Conservation (phyloP, 2,797 vertebrate species). For the Margarornis squamiger region DNA sequence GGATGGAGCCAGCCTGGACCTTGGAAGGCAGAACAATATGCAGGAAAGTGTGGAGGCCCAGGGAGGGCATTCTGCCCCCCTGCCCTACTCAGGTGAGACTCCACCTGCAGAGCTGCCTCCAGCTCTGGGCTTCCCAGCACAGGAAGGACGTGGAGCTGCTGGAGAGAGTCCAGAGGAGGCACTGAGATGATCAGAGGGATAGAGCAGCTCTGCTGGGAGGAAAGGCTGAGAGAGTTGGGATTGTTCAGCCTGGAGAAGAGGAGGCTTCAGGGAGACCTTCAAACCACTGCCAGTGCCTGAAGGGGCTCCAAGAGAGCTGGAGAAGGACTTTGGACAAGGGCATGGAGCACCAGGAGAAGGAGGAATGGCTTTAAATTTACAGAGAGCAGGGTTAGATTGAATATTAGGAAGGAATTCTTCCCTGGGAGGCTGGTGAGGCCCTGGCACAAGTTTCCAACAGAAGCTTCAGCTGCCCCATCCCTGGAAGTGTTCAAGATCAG, state of each 20-base stretch:
- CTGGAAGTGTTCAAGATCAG: neutral
- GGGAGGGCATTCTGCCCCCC: neutral
- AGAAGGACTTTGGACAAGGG: neutral
- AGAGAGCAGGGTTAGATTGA: neutral
- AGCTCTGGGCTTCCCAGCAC: neutral
- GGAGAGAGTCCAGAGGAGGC: neutral
- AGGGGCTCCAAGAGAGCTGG: neutral
- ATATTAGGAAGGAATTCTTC: neutral
- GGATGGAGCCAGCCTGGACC: neutral
- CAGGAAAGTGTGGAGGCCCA: neutral
- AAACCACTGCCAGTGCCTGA: neutral
- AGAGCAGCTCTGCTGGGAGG: neutral
- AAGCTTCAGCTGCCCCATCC: neutral
- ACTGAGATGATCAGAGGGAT: neutral
- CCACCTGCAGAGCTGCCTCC: neutral
- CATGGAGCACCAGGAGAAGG: accelerated
- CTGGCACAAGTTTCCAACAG: neutral
- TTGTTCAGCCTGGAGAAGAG: neutral
- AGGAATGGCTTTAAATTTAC: accelerated
- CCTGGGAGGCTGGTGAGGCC: accelerated
- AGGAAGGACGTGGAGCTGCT: accelerated
- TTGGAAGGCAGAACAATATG: neutral
- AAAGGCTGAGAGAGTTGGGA: neutral
- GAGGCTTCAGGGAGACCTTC: neutral
- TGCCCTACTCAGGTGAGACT: neutral